Percentiles rank a stretch among this genome's conserved stretches.
These are phyloP conservation scores for Wiebesia pumilae DNA, from an alignment of 1,140 invertebrate species.

Conservation along the genomic window DNA sequence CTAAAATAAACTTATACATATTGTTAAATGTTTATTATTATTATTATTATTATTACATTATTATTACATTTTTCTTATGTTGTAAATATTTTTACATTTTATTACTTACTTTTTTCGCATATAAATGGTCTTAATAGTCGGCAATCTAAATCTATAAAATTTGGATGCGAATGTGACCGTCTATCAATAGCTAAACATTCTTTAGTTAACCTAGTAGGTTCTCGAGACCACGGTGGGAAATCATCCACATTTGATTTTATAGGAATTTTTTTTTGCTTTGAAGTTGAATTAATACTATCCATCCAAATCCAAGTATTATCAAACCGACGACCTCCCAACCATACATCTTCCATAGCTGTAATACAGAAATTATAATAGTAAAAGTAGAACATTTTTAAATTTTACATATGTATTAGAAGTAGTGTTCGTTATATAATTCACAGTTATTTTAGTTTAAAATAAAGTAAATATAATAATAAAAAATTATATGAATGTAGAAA, in stretches of 20 bases:
- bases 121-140: constrained; percentile 59
- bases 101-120: constrained; percentile 59
- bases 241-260: constrained; percentile 54
- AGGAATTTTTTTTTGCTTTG: constrained; percentile 52
- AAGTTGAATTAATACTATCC: constrained; percentile 38
- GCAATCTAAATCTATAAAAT: constrained; percentile 62
- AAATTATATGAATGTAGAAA: too few species aligned
- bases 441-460: too few species aligned
- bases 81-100: not conserved
- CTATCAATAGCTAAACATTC: constrained; percentile 60
- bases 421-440: too few species aligned
- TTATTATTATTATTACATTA: not conserved
- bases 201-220: constrained; percentile 56
- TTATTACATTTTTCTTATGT: not conserved
- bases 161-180: constrained; percentile 54
- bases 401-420: too few species aligned
- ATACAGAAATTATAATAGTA: too few species aligned
- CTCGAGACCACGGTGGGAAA: constrained; percentile 60
- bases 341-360: constrained; percentile 58
- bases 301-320: constrained; percentile 60
- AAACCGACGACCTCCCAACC: constrained; percentile 59
- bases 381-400: too few species aligned
- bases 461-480: too few species aligned
- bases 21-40: too few species aligned
- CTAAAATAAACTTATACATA: too few species aligned